phyloP scores from a whole-genome alignment of 2,797 vertebrate genomes.

The Crypturellus tataupa region DNA sequence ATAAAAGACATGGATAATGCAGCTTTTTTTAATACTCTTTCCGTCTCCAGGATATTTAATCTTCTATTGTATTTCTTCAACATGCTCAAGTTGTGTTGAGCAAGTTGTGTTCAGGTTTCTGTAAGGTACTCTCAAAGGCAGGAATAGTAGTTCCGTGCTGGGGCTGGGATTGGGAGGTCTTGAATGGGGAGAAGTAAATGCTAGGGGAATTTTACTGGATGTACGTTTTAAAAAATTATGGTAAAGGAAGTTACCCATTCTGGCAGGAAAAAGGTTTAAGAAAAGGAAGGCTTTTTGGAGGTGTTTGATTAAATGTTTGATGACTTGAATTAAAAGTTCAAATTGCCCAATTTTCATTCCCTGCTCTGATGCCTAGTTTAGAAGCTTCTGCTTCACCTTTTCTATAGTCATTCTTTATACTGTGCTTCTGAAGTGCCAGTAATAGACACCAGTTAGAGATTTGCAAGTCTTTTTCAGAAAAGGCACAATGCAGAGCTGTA shows the following conservation, averaged over 20 bases:
- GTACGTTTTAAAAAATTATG: neutral
- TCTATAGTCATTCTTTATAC: neutral
- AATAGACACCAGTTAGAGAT: neutral
- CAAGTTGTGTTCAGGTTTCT: neutral
- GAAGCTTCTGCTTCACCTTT: slow-evolving; percentile 5
- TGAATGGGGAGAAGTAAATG: neutral
- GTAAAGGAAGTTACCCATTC: neutral
- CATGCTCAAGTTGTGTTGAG: neutral
- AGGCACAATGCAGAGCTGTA: neutral
- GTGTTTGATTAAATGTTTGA: neutral
- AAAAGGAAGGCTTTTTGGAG: neutral
- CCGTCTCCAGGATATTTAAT: neutral
- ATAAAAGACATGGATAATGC: slow-evolving; percentile 4
- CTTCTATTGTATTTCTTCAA: neutral
- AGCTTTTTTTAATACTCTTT: neutral
- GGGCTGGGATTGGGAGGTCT: neutral
- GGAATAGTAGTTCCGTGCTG: neutral
- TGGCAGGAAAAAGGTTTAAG: neutral
- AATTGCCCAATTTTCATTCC: neutral
- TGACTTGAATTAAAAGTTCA: neutral
- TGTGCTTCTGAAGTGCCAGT: neutral
- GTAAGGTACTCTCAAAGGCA: neutral
- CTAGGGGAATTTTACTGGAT: neutral
- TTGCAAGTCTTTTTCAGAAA: neutral
- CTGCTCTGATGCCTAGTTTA: neutral